Base-by-base conservation (phyloP, 2,888 invertebrate species). In the Chrysolina americana region DNA sequence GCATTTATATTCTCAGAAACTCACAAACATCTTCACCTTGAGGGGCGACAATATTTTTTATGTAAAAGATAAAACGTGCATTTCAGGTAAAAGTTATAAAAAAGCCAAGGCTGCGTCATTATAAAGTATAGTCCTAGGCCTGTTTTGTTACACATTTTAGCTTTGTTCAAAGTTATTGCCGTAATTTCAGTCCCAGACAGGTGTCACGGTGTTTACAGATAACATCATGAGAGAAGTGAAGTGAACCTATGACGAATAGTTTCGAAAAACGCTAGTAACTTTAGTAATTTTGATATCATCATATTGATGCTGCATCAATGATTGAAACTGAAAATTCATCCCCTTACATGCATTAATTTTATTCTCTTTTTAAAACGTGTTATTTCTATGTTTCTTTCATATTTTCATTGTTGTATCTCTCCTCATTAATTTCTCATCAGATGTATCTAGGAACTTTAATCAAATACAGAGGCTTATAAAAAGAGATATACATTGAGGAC, bases 131-230 rank as follows among this genome's bases (percentile, higher is more conserved):
- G 50, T 66, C 48, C 23, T 19, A 1, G 36, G 66, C 50, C 50
- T 36, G 66, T 66, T 66, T 66, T 36, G 66, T 66, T 66, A 66
- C 36, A 50, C 50, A 66, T 66, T 66, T 66, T 36, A 66, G 17
- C 65, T 48, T 66, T 66, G 48, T 50, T 11, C 21, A 66, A 36
- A 50, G 36, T 44, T 50, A 66, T 66, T 23, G 66, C 50, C 8
- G 50, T 66, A 50, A 66, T 50, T 66, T 50, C 47, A 50, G 23
- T 50, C 19, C 66, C 23, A 28, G 66, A 50, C 66, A 66, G 66
- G 56, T 56, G 56, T 56, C 56, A 56, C 21, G 19, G 56, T 19
- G 19, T 56, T 56, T 15, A 56, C 6, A 56, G 56, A 56, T 56
- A 56, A 11, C 56, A 56, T 56, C 56, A 23, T 10, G 23, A 56